Evolutionary conservation across 2,888 invertebrate species (phyloP), one percentile per base, ranked within the genome.

Genomic region (Eugnorisma glareosa): DNA sequence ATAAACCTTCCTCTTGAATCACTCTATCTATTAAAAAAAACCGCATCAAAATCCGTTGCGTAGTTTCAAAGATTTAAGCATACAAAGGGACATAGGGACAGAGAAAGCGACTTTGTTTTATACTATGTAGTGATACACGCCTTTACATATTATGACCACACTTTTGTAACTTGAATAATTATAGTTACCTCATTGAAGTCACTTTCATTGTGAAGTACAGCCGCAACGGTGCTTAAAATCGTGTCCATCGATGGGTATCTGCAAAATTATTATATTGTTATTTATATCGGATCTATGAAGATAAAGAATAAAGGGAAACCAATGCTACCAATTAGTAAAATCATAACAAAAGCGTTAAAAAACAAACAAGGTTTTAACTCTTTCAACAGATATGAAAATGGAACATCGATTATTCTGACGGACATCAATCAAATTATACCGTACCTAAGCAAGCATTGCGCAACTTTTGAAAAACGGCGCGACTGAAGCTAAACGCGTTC

Each of bases 181-280:
- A 45, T 70, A 82, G 91, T 92, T 92, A 96, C 96, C 76, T 93
- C 90, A 28, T 82, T 82, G 79, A 96, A 94, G 73, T 96, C 95
- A 28, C 82, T 89, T 81, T 94, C 92, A 2, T 94, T 93, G 28
- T 91, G 94, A 18, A 96, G 85, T 18, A 86, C 85, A 5, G 92
- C 88, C 0, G 94, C 94, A 2, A 96, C 89, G 2, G 92, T 88
- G 7, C 91, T 80, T 0, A 96, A 81, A 37, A 94, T 89, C 0
- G 93, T 82, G 31, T 94, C 93, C 92, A 96, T 93, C 3, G 94
- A 91, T 2, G 92, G 84, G 67, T 94, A 94, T 81, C 96, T 96
- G 91, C 51, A 90, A 91, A 82, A 77, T 54, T 13, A 75, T 61
- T 71, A 72, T 3, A 59, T 18, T 31, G 10, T 21, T 31, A 31